Base-by-base conservation (phyloP, 1,140 invertebrate species). In the Colletes latitarsis region DNA sequence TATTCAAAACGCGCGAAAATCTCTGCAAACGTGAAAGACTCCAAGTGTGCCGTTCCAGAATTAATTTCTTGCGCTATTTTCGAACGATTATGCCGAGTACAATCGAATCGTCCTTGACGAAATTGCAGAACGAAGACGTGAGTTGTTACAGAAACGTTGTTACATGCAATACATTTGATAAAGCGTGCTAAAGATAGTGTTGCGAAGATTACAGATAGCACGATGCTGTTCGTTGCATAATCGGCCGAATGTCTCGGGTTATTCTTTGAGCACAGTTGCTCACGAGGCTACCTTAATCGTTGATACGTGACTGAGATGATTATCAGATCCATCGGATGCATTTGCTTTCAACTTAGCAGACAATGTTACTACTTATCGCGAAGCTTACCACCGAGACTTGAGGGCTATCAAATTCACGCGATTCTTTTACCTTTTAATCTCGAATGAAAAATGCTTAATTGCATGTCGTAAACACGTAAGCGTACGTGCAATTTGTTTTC, bases 281-380 rank as follows among this genome's bases (percentile, higher is more conserved):
- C 63, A 41, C 66, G 0, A 8, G 66, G 46, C 12, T 14, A 70
- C 43, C 15, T 8, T 14, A 39, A 3, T 10, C 4, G 8, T 63
- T 17, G 19, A 0, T 55, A 66, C 77, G 60, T 39, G 17, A 73
- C 49, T 73, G 77, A 1, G 0, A 15, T 3, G 19, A 64, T 55
- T 66, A 79, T 66, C 52, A 55, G 52, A 57, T 49, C 4, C 14
- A n/a, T 21, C 60, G 19, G 52, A 73, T 79, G 52, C 77, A 79
- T 39, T 79, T 53, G 43, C 57, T 70, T 70, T 14, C 55, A 41
- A 6, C 30, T 79, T 72, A 79, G 64, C 77, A 57, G 17, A 9
- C 39, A 9, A 78, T 43, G n/a, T 12, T 49, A 12, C 49, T 3
- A 49, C 3, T 49, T 49, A 49, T 49, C 49, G 49, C 49, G 49